Base-by-base conservation (phyloP, 2,888 invertebrate genomes). In the Muschampia plurimacula region DNA sequence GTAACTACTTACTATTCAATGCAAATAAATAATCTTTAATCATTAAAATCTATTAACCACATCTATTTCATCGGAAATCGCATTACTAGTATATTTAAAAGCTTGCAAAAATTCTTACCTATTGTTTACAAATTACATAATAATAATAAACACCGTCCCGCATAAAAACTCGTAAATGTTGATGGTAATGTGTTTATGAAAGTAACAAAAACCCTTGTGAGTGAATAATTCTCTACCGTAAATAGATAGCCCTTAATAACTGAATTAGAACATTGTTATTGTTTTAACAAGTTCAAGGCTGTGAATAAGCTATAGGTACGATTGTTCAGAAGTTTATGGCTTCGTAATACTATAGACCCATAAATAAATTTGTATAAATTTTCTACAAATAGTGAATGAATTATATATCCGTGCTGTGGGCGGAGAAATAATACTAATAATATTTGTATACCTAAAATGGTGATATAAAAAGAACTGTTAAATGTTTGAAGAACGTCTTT, bases 121-220 rank as follows among this genome's bases (percentile, higher is more conserved):
- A 55, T 39, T 67, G 36, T 41, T 36, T 55, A 39, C 66, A 55
- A 55, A 66, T 66, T 7, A 52, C 49, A 49, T 49, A 41, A 64
- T 64, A 64, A 64, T 49, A 28, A 8, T 52, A 52, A 10, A 9
- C 15, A 13, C 13, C 15, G 36, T 13, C 1, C 6, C 52, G 55
- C 60, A 28, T 63, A 63, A 63, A 69, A 62, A 69, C 52, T 69
- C 52, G 55, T 69, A 63, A 69, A 52, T 41, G 15, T 55, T 55
- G 22, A 55, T 55, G 55, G 62, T 63, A 69, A 63, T 63, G 52
- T 63, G 62, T 69, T 63, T 69, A 63, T 63, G 22, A 63, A 69
- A 52, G 63, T 36, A 63, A 55, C 8, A n/a, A 69, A 69, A 63
- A 22, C 2, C 39, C 52, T 41, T 55, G 22, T 22, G n/a, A 63